Base-by-base conservation (phyloP, 2,113 vertebrate genomes). In the Syngnathus floridae region DNA sequence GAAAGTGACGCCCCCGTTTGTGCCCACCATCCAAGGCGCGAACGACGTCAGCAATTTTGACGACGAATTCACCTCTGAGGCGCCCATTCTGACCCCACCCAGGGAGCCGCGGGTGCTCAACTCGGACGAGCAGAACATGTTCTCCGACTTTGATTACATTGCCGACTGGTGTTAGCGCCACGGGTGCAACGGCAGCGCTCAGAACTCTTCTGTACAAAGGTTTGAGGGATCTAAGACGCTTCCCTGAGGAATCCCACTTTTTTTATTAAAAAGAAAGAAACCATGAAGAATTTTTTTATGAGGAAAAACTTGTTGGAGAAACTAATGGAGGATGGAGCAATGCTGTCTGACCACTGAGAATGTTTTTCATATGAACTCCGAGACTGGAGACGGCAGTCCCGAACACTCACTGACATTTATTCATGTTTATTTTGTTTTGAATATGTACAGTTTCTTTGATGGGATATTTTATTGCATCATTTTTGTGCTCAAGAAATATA, bases 21-120 rank as follows among this genome's bases (percentile, higher is more conserved):
- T 97, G 66, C 97, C 97, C 16, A 94, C 89, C 65, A 95, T 99
- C 79, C 91, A 93, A 91, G 93, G 92, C 63, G 64, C 93, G 67
- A 94, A 91, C 84, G 97, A 99, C 21, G 97, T 99, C 86, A 99
- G 97, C 88, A 99, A 99, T 86, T 99, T 99, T 36, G 97, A 99
- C 57, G 93, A 97, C 19, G 97, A 99, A 91, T 99, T 99, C 92
- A 99, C 94, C 91, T 98, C 93, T 72, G 95, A 98, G 91, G 93
- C 92, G 67, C 95, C 97, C 35, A 92, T 98, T 84, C 90, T 99
- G 76, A 99, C 96, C 78, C 97, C 97, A 48, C 96, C 97, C 65
- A 91, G 95, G 78, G 96, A 97, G 84, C 95, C 96, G 51, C 88
- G 94, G 89, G 86, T 92, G 90, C 94, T 99, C 78, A 93, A 86